A percentile compares a stretch with the other conserved stretches of the same genome.
phyloP scores from a whole-genome alignment of 2,888 invertebrate genomes.

The Ormia ochracea region DNA sequence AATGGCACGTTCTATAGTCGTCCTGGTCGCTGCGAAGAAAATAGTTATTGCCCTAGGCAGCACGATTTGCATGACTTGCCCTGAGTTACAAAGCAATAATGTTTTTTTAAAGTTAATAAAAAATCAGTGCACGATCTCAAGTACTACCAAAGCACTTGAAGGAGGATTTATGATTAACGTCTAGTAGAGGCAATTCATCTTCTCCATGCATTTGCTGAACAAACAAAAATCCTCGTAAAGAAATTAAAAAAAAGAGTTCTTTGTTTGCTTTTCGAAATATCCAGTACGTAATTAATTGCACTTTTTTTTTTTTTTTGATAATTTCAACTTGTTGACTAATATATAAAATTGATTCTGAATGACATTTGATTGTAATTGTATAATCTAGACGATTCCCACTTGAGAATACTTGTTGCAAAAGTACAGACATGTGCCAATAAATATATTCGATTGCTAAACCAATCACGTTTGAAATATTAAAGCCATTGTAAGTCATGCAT shows the following conservation, averaged over 20 bases:
- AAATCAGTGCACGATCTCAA: too few relatives aligned
- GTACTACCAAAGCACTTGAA: too few relatives aligned
- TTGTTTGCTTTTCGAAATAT: not conserved
- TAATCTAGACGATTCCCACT: constrained; percentile 27
- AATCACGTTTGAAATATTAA: constrained; percentile 34
- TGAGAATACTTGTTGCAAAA: constrained; percentile 32
- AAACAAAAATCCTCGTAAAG: too few relatives aligned
- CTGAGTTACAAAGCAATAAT: too few relatives aligned
- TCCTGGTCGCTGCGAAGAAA: too few relatives aligned
- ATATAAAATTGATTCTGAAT: constrained; percentile 24
- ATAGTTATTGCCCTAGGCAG: too few relatives aligned
- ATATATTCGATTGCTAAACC: constrained; percentile 17
- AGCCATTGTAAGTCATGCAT: constrained; percentile 2
- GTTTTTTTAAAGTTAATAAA: too few relatives aligned
- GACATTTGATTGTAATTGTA: constrained; percentile 40
- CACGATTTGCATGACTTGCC: too few relatives aligned
- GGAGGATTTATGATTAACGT: too few relatives aligned
- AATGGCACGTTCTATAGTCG: too few relatives aligned
- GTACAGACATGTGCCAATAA: constrained; percentile 25
- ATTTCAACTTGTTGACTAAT: not conserved
- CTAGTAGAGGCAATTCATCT: too few relatives aligned
- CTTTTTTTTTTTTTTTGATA: constrained; percentile 10
- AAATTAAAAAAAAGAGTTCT: not conserved
- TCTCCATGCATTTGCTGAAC: too few relatives aligned
- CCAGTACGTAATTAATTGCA: not conserved